Evolutionary conservation across 2,113 vertebrate genomes (phyloP), one percentile per base, ranked within the genome.

Genomic region (Anolis sagrei): DNA sequence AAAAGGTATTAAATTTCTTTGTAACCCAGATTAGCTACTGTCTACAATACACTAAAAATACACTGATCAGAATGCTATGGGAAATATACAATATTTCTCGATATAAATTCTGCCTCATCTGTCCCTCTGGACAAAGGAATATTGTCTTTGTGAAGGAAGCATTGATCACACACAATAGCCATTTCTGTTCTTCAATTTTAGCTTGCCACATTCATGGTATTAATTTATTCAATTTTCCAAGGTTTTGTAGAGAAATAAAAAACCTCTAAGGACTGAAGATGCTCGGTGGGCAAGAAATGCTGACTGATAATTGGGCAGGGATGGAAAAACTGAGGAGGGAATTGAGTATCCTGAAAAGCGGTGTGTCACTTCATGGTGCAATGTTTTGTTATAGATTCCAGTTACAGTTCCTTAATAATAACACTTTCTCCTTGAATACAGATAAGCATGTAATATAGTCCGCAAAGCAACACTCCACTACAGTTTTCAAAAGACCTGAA

Each of bases 141-240:
- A 39, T 54, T 70, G 19, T 25, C 34, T 81, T 64, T 2, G 25
- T 54, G 18, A 66, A 19, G 58, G 25, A 49, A n/a, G 48, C 72
- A 58, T 7, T 49, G 14, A 6, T 32, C 4, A 75, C 48, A 75
- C 48, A 27, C 48, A 48, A 54, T 81, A 49, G 16, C 36, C 51
- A 76, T 13, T 51, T 23, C 18, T 70, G 10, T 32, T 58, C 62
- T 61, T 80, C 82, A 27, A 69, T 73, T 66, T 23, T 76, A 16
- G n/a, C 21, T 74, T 75, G 21, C 23, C 62, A 68, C 18, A 23
- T 14, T 74, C 66, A 83, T 62, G 36, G 58, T 49, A 54, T 49
- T 58, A 34, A 61, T 75, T 58, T 32, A 76, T 83, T 83, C 21
- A 36, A 49, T 32, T 76, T 48, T 27, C 48, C 79, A 81, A 81